Evolutionary conservation across 2,113 vertebrate genomes (phyloP).

Genomic region (Oreamnos americanus): DNA sequence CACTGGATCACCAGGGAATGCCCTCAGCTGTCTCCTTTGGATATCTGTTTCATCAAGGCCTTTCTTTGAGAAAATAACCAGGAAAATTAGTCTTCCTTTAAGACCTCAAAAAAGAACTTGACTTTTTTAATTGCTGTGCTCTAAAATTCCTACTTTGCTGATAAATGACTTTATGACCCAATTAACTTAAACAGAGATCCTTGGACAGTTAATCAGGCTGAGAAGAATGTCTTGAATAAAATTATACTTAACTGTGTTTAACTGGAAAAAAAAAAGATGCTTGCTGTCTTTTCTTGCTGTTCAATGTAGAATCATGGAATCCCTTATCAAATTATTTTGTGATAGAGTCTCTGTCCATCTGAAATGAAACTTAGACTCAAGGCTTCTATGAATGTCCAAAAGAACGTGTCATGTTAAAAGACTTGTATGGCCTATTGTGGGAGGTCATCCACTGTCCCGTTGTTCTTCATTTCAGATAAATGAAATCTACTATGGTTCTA

Average conservation of each 20-base stretch:
- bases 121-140: neutral
- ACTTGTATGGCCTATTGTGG: neutral
- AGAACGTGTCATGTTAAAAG: neutral
- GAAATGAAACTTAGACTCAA: neutral
- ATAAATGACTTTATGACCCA: neutral
- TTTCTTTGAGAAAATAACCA: conserved; percentile 6
- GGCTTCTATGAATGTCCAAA: neutral
- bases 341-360: neutral
- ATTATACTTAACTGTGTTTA: neutral
- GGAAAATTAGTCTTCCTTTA: neutral
- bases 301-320: neutral
- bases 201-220: neutral
- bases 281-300: neutral
- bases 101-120: neutral
- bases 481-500: neutral
- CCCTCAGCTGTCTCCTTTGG: neutral
- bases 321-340: neutral
- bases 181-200: neutral
- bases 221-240: neutral
- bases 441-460: neutral
- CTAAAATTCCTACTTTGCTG: neutral
- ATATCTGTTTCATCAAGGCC: neutral
- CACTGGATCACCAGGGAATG: neutral
- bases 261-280: neutral
- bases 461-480: neutral